phyloP scores from a whole-genome alignment of 2,113 vertebrate species.

The Carollia perspicillata region DNA sequence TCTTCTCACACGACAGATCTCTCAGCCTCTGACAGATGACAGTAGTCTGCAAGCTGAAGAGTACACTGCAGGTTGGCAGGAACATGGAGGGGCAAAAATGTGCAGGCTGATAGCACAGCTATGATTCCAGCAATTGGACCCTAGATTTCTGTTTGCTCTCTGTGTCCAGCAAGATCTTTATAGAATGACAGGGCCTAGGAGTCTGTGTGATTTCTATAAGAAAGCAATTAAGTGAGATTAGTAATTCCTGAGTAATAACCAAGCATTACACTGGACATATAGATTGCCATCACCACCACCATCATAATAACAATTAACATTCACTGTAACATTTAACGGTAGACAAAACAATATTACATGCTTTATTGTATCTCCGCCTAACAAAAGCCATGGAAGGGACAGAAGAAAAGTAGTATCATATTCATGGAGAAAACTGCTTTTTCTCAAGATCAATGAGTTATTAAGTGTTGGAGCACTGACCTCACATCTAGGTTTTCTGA shows the following conservation, averaged over 20 bases:
- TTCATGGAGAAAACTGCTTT: slow-evolving; percentile 16
- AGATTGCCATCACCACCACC: not conserved
- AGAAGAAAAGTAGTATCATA: not conserved
- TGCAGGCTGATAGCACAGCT: not conserved
- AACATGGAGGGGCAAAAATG: slow-evolving; percentile 16
- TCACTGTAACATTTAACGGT: not conserved
- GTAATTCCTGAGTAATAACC: not conserved
- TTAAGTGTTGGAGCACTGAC: not conserved
- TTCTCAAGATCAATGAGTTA: not conserved
- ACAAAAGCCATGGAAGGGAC: not conserved
- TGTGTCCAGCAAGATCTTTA: not conserved
- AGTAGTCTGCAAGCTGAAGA: slow-evolving; percentile 28
- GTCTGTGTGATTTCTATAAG: not conserved
- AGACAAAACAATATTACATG: not conserved
- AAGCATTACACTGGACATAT: not conserved
- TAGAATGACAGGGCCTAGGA: not conserved
- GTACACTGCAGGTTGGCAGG: not conserved
- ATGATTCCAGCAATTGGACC: not conserved
- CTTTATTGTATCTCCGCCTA: not conserved
- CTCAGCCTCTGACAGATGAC: slow-evolving; percentile 45
- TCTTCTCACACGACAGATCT: slow-evolving; percentile 32
- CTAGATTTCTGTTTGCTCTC: not conserved
- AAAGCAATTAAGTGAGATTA: not conserved
- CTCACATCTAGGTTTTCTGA: slow-evolving; percentile 17
- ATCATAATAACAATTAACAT: not conserved